Percentiles rank a stretch among this genome's conserved stretches.
Evolutionary conservation across 2,113 vertebrate genomes (phyloP).

Genomic region (Chaetops frenatus): DNA sequence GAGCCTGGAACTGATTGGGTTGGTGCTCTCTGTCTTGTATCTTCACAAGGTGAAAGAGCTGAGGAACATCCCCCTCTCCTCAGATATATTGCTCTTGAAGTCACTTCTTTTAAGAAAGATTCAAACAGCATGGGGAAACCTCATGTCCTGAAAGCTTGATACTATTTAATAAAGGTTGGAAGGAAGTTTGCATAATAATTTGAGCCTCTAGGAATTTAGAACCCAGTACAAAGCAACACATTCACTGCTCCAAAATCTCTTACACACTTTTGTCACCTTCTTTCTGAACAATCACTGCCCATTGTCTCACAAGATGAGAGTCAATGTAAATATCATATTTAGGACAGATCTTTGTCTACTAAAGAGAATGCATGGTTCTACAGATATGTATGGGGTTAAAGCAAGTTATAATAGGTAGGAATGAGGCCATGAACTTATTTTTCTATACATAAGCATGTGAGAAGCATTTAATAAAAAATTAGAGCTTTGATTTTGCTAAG

Average conservation of each 20-base stretch:
- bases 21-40: neutral
- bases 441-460: neutral
- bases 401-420: neutral
- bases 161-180: neutral
- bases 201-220: neutral
- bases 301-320: neutral
- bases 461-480: neutral
- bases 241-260: neutral
- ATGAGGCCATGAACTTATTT: neutral
- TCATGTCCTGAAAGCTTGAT: neutral
- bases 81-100: neutral
- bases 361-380: neutral
- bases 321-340: neutral
- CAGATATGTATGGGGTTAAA: neutral
- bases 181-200: neutral
- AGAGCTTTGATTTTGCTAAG: neutral
- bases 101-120: neutral
- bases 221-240: neutral
- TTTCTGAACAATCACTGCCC: neutral
- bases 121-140: neutral
- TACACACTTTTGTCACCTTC: neutral
- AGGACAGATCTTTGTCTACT: neutral
- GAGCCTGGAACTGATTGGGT: neutral
- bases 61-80: accelerated
- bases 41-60: neutral